Base-by-base conservation (phyloP, 2,113 vertebrate genomes). In the Chloebia gouldiae region DNA sequence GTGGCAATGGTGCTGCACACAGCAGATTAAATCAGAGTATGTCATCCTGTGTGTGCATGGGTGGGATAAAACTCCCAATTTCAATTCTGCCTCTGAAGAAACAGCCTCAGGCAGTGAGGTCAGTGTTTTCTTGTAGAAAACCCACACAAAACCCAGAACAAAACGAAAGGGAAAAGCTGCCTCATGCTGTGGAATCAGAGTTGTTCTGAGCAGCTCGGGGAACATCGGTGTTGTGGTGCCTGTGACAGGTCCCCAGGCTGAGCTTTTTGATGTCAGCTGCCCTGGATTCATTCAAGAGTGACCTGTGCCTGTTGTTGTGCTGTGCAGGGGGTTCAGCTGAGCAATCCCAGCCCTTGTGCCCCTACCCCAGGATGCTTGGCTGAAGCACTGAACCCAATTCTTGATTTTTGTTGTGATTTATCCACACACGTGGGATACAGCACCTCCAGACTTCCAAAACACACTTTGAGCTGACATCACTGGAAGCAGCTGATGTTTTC, bases 401-500 rank as follows among this genome's bases (percentile, higher is more conserved):
- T 19, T 45, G 8, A 15, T 49, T 64, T 39, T 25, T 9, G 12
- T 3, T 6, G 13, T 35, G 47, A 24, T 86, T 68, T 64, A 49
- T 22, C 53, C 40, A 24, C 19, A 19, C 3, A 7, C 1, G 2
- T 31, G 21, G 35, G 19, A 21, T 13, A 8, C 25, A 64, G 11
- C 39, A 49, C 39, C 17, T 64, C 31, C 70, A 71, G 71, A 3
- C 49, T 54, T 63, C 3, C 65, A 70, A 18, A 63, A 12, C 50
- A 27, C 30, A 2, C 0, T 1, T 6, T 6, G 16, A 79, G 40
- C 40, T 80, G 37, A 22, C 20, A 3, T 5, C 22, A 18, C 49
- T 56, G 59, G 27, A 11, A 80, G 53, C 1, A 72, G 50, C 40
- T 76, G 4, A 1, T 50, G 19, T 44, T 77, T n/a, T 60, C 40